A percentile compares a stretch with the other conserved stretches of the same genome.
These are phyloP conservation scores for Pseudomyrmex gracilis DNA, from an alignment of 1,140 invertebrate genomes.

Conservation along the genomic window DNA sequence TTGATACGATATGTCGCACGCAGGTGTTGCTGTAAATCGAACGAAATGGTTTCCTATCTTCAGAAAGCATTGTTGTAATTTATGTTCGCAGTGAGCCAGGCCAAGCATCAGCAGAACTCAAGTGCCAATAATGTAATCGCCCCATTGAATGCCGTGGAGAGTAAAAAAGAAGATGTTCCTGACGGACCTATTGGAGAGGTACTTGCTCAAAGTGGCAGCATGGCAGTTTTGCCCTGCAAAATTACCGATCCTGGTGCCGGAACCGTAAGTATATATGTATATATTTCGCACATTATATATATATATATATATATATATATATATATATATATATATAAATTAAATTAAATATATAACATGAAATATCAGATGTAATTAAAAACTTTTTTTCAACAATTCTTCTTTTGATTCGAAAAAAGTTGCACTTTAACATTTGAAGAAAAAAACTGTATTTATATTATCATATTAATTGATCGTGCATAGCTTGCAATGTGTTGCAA, in stretches of 20 bases:
- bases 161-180: slow-evolving; percentile 72
- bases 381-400: too few relatives aligned
- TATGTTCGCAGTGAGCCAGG: slow-evolving; percentile 77
- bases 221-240: slow-evolving; percentile 90
- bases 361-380: too few relatives aligned
- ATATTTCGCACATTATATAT: neutral
- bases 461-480: slow-evolving; percentile 1
- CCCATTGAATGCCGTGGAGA: slow-evolving; percentile 68
- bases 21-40: slow-evolving; percentile 18
- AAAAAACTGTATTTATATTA: neutral
- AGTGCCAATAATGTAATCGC: slow-evolving; percentile 74
- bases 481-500: neutral
- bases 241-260: slow-evolving; percentile 89
- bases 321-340: too few relatives aligned
- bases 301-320: too few relatives aligned
- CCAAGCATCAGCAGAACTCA: slow-evolving; percentile 79
- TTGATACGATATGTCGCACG: neutral
- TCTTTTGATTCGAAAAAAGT: too few relatives aligned
- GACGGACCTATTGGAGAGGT: slow-evolving; percentile 85
- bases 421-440: too few relatives aligned
- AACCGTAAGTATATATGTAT: slow-evolving; percentile 87
- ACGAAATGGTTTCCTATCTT: slow-evolving; percentile 1
- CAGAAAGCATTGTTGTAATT: slow-evolving; percentile 47
- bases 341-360: too few relatives aligned
- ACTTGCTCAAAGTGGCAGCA: slow-evolving; percentile 90